Conservation (phyloP, 2,113 vertebrate genomes). For the Spea bombifrons region DNA sequence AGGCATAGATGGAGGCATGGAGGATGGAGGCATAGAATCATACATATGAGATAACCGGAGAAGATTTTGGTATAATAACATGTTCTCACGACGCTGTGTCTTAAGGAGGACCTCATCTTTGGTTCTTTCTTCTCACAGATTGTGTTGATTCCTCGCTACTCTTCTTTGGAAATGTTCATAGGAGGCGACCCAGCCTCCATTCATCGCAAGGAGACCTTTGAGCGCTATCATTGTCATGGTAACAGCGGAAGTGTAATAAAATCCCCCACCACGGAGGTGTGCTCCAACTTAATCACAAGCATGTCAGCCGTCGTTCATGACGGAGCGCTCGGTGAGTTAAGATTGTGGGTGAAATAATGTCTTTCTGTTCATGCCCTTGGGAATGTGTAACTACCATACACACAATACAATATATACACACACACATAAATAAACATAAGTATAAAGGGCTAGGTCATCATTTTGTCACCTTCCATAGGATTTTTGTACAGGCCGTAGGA, state of each 20-base stretch:
- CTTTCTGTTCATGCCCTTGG: neutral
- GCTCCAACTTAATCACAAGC: constrained; percentile 81
- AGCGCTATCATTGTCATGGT: constrained; percentile 84
- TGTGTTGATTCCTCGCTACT: constrained; percentile 80
- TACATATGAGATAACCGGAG: no score
- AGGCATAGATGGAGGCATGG: no score
- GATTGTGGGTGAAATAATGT: neutral
- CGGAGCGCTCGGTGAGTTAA: constrained; percentile 82
- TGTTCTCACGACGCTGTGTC: no score
- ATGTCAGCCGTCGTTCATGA: constrained; percentile 82
- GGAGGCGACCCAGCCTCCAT: constrained; percentile 73
- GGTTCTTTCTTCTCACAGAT: constrained; percentile 63
- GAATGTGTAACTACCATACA: no score
- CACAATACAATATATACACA: no score
- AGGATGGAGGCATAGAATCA: no score
- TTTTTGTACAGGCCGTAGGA: no score
- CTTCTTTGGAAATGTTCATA: constrained; percentile 88
- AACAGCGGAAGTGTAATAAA: constrained; percentile 68
- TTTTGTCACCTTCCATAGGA: no score
- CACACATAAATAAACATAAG: no score
- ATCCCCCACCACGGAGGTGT: constrained; percentile 70
- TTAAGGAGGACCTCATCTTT: no score
- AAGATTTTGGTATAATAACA: no score
- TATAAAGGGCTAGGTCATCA: no score
- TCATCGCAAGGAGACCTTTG: constrained; percentile 75